phyloP scores from a whole-genome alignment of 2,888 invertebrate species.

The Allolobophora icterica region DNA sequence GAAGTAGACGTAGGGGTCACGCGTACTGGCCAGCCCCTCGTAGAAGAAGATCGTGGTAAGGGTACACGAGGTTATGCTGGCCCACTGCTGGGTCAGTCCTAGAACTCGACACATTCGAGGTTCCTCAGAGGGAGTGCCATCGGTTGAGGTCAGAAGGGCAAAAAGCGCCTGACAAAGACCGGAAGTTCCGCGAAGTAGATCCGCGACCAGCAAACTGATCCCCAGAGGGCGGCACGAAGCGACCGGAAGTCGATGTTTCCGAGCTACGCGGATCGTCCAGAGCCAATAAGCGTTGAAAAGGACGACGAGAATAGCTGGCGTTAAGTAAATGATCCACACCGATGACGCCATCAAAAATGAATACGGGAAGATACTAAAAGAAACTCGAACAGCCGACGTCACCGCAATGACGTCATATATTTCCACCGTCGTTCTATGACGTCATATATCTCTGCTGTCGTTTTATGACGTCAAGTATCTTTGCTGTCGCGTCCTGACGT shows the following conservation, averaged over 20 bases:
- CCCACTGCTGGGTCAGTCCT: not conserved
- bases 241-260: not conserved
- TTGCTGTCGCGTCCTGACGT: not conserved
- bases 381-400: not conserved
- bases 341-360: not conserved
- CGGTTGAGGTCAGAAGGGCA: not conserved
- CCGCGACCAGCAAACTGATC: not conserved
- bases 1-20: not conserved
- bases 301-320: not conserved
- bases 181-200: constrained; percentile 2
- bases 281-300: not conserved
- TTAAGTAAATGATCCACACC: not conserved
- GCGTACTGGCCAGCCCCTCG: not conserved
- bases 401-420: not conserved
- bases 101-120: not conserved
- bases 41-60: not conserved
- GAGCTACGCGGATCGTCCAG: not conserved
- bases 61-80: not conserved
- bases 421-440: not conserved
- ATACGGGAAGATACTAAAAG: not conserved
- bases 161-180: not conserved
- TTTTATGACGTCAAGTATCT: not conserved
- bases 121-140: not conserved
- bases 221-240: not conserved
- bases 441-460: not conserved